Conservation (phyloP, 2,113 vertebrate species). For the Pseudonaja textilis region DNA sequence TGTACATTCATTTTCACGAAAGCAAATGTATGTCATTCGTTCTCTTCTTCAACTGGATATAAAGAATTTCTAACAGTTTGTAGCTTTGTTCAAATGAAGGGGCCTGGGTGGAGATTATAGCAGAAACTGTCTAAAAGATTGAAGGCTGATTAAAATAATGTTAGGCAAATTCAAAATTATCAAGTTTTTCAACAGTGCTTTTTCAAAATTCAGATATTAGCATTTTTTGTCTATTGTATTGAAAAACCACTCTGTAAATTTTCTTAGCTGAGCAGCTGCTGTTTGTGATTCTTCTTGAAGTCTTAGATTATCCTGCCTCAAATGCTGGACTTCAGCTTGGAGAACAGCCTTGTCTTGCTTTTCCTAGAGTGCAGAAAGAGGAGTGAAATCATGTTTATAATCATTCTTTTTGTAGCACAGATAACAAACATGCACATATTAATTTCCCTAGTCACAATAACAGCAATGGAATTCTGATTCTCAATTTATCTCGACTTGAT, state of each 20-base stretch:
- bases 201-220: slow-evolving; percentile 42
- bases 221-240: slow-evolving; percentile 91
- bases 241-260: slow-evolving; percentile 98
- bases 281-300: slow-evolving; percentile 96
- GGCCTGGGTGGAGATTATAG: slow-evolving; percentile 50
- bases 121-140: slow-evolving; percentile 59
- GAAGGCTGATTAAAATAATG: slow-evolving; percentile 61
- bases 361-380: slow-evolving; percentile 75
- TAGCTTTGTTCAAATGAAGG: slow-evolving; percentile 51
- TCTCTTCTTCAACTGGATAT: slow-evolving; percentile 50
- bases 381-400: slow-evolving; percentile 16
- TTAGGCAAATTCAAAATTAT: slow-evolving; percentile 46
- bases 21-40: slow-evolving; percentile 53
- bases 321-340: slow-evolving; percentile 92
- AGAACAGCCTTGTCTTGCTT: slow-evolving; percentile 96
- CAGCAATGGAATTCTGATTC: not conserved
- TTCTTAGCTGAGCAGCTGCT: slow-evolving; percentile 89
- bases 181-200: slow-evolving; percentile 29
- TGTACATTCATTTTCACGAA: slow-evolving; percentile 82
- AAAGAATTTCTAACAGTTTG: slow-evolving; percentile 39
- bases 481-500: slow-evolving; percentile 10
- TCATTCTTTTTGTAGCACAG: not conserved
- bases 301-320: slow-evolving; percentile 92
- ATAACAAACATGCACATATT: slow-evolving; percentile 12
- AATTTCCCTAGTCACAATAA: slow-evolving; percentile 20